Evolutionary conservation across 2,113 vertebrate species (phyloP).

Genomic region (Galbula dea): DNA sequence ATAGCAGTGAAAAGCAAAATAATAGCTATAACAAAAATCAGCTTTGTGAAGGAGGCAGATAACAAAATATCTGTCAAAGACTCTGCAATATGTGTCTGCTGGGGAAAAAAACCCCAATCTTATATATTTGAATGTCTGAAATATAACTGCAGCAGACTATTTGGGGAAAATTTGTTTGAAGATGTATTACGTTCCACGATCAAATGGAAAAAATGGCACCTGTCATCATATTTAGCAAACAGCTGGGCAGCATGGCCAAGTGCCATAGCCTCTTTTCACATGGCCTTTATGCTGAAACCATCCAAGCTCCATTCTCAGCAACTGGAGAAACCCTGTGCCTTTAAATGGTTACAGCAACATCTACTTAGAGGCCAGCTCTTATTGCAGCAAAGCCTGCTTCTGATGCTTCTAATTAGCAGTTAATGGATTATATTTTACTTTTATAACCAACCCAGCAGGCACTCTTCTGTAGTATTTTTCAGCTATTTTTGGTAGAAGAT

Average conservation of each 20-base stretch:
- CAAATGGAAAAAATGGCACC: slow-evolving; percentile 80
- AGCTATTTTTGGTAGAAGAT: slow-evolving; percentile 41
- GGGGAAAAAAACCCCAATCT: background rate
- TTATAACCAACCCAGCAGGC: slow-evolving; percentile 57
- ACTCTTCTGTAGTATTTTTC: slow-evolving; percentile 46
- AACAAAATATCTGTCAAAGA: slow-evolving; percentile 18
- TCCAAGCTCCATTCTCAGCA: slow-evolving; percentile 63
- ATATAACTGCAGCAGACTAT: slow-evolving; percentile 57
- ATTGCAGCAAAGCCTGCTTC: slow-evolving; percentile 63
- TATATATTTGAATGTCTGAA: slow-evolving; percentile 57
- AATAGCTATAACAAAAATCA: background rate
- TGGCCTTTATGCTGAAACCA: slow-evolving; percentile 68
- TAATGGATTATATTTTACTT: slow-evolving; percentile 63
- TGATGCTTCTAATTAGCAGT: slow-evolving; percentile 66
- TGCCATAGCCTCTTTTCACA: slow-evolving; percentile 70
- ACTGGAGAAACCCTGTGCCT: slow-evolving; percentile 65
- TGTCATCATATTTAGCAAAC: slow-evolving; percentile 79
- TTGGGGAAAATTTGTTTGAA: slow-evolving; percentile 79
- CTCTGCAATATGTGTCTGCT: background rate
- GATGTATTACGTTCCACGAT: slow-evolving; percentile 80
- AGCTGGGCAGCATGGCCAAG: slow-evolving; percentile 70
- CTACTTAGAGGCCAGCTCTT: slow-evolving; percentile 51
- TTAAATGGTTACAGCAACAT: slow-evolving; percentile 64
- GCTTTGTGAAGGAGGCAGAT: background rate
- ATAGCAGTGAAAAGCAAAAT: background rate